phyloP scores from a whole-genome alignment of 53 echinoderm and acorn worm genomes.

The Echinarachnius parma region DNA sequence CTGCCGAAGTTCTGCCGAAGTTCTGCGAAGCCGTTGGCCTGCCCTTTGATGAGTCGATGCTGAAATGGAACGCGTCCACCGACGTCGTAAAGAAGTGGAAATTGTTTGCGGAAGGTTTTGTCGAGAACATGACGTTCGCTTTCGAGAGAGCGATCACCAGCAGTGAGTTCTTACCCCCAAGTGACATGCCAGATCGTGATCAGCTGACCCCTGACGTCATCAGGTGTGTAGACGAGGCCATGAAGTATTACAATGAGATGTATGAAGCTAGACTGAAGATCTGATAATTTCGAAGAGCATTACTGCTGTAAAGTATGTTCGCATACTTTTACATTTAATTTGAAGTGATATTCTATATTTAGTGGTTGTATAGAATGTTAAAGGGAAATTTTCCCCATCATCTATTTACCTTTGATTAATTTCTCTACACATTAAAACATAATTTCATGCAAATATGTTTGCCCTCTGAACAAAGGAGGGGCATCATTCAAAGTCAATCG shows the following conservation, averaged over 20 bases:
- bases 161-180: background rate
- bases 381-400: too few relatives aligned
- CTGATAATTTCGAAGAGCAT: too few relatives aligned
- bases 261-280: slow-evolving; percentile 16
- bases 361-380: too few relatives aligned
- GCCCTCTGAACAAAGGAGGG: too few relatives aligned
- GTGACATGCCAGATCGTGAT: slow-evolving; percentile 1
- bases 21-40: slow-evolving; percentile 21
- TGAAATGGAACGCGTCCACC: slow-evolving; percentile 23
- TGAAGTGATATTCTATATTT: too few relatives aligned
- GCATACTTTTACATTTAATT: too few relatives aligned
- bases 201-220: slow-evolving; percentile 9
- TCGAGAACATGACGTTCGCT: background rate
- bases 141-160: background rate
- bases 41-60: slow-evolving; percentile 33
- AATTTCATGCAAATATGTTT: too few relatives aligned
- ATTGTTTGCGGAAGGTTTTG: background rate
- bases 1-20: slow-evolving; percentile 16
- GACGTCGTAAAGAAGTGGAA: slow-evolving; percentile 13
- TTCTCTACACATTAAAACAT: too few relatives aligned
- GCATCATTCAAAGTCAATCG: too few relatives aligned
- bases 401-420: too few relatives aligned
- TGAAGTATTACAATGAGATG: slow-evolving; percentile 24
- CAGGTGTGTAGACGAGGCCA: slow-evolving; percentile 21
- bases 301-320: too few relatives aligned